phyloP scores from a whole-genome alignment of 2,888 invertebrate species.

The Thysanoteuthis rhombus region DNA sequence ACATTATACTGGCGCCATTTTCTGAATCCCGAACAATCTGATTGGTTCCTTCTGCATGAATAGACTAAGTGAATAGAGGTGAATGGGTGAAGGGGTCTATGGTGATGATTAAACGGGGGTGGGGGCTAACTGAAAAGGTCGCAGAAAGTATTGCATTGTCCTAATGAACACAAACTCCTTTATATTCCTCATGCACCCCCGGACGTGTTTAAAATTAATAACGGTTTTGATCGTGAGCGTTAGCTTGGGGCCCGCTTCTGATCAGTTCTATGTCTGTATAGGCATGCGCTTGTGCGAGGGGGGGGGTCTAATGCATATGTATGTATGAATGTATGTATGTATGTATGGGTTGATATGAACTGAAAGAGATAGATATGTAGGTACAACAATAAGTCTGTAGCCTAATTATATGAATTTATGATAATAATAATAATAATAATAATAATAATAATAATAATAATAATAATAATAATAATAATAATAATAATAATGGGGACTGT shows the following conservation, averaged over 20 bases:
- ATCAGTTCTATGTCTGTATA: not conserved
- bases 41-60: not conserved
- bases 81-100: too few species aligned
- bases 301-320: not conserved
- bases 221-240: not conserved
- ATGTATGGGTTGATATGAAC: too few species aligned
- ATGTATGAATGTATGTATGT: not conserved
- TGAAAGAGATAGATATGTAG: too few species aligned
- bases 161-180: not conserved
- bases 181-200: not conserved
- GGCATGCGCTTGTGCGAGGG: too few species aligned
- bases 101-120: too few species aligned
- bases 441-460: too few species aligned
- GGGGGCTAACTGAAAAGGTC: not conserved
- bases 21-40: not conserved
- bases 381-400: too few species aligned
- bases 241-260: not conserved
- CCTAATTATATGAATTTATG: too few species aligned
- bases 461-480: too few species aligned
- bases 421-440: too few species aligned
- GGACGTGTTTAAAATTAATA: not conserved
- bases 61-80: too few species aligned
- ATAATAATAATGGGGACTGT: too few species aligned
- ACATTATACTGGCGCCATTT: not conserved
- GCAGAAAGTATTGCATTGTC: not conserved